Base-by-base conservation (phyloP, 2,797 vertebrate species). In the Heteromormyrus szaboi region DNA sequence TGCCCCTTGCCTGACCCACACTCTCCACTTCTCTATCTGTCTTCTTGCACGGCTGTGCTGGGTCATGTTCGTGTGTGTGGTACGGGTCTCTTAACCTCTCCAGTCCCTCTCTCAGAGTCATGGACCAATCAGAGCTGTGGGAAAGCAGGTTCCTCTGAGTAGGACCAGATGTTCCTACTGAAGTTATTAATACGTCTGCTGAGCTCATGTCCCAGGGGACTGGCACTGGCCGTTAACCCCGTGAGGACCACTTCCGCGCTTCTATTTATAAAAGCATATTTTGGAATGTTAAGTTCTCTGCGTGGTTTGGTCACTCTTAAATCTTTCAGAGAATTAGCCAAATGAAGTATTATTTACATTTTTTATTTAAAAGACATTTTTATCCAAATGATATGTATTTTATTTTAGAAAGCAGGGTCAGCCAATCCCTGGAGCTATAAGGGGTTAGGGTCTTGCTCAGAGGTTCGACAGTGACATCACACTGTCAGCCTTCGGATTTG, bases 111-210 rank as follows among this genome's bases (percentile, higher is more conserved):
- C 44, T 29, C 65, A 19, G 44, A 22, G 9, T 29, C 48, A 14
- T 50, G 65, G n/a, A 9, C 87, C 87, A 79, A 33, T 41, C 68
- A 54, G 17, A 90, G 88, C 91, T 88, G 91, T 91, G 93, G 91
- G 94, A 83, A 83, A 54, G 87, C 29, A 46, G 11, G 81, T 50
- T 84, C 19, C 46, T 14, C 87, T 88, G 51, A 79, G 72, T 59
- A 22, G 87, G 17, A 59, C 41, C 50, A 79, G 76, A 54, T 44
- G 87, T 54, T 81, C 22, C 54, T 53, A 59, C 79, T 59, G 81
- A 25, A 22, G 79, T 83, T 84, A 50, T 84, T 84, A 84, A 50
- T 50, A 22, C 9, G 3, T 84, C 41, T 84, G 41, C 46, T 50
- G 81, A 50, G 48, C 81, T 84, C 8, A 50, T 25, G 81, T 84